Conservation (phyloP, 2,113 vertebrate genomes). For the Erinaceus europaeus region DNA sequence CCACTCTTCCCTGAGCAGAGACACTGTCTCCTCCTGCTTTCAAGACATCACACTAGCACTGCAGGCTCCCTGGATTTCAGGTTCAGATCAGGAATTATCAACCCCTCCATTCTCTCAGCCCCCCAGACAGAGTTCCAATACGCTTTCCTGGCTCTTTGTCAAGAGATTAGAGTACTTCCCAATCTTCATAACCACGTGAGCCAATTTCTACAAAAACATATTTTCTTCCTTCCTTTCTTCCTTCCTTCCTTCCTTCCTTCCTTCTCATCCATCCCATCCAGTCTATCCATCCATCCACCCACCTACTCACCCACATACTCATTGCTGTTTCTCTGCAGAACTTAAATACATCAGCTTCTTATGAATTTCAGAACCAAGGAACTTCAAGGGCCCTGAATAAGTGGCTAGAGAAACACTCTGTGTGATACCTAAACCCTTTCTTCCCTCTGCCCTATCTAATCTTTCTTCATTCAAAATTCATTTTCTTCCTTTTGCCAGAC, state of each 20-base stretch:
- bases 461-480: neutral
- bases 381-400: neutral
- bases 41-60: neutral
- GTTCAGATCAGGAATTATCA: neutral
- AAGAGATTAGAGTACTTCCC: neutral
- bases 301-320: neutral
- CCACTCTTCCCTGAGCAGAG: too few species aligned
- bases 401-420: neutral
- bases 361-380: neutral
- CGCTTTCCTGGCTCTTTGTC: neutral
- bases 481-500: neutral
- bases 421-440: rapidly evolving
- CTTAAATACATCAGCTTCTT: neutral
- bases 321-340: neutral
- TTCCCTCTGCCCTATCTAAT: neutral
- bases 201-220: neutral
- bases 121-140: neutral
- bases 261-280: too few species aligned
- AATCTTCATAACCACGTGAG: neutral
- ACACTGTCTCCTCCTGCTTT: neutral
- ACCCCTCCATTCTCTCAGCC: neutral
- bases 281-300: neutral
- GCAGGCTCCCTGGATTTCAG: neutral
- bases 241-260: too few species aligned
- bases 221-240: too few species aligned